These are phyloP conservation scores for Conus canariensis DNA, from an alignment of 2,888 invertebrate species.

Conservation along the genomic window DNA sequence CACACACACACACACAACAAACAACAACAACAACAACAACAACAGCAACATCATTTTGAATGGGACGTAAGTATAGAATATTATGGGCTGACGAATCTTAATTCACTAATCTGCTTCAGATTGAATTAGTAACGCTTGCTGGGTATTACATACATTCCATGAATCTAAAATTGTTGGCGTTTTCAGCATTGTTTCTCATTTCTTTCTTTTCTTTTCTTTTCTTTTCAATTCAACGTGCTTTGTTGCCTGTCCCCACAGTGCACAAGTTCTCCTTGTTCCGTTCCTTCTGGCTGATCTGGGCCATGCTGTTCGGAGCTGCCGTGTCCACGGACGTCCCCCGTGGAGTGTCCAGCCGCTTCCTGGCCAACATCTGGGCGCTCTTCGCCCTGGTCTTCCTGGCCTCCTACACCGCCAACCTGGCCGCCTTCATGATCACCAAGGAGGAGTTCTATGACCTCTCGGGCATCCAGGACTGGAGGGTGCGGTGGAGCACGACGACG, in stretches of 20 bases:
- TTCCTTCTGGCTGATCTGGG: conserved; percentile 99
- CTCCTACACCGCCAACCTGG: conserved; percentile 99
- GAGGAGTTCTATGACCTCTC: conserved; percentile 95
- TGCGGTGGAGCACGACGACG: conserved; percentile 59
- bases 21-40: too few relatives aligned
- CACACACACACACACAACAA: too few relatives aligned
- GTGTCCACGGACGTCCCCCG: conserved; percentile 98
- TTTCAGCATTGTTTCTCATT: too few relatives aligned
- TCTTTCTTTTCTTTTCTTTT: too few relatives aligned
- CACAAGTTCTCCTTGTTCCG: conserved; percentile 87
- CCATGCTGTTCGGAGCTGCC: conserved; percentile 98
- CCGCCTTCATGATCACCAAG: conserved; percentile 99
- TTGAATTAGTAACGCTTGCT: too few relatives aligned
- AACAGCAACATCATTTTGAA: too few relatives aligned
- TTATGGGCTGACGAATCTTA: too few relatives aligned
- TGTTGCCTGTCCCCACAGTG: conserved; percentile 57
- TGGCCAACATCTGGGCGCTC: conserved; percentile 78
- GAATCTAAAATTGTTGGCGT: too few relatives aligned
- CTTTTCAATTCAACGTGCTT: too few relatives aligned
- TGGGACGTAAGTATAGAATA: too few relatives aligned
- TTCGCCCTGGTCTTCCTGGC: conserved; percentile 99
- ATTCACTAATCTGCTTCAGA: too few relatives aligned
- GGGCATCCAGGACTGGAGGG: conserved; percentile 89
- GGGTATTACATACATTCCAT: too few relatives aligned
- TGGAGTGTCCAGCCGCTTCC: conserved; percentile 91